A percentile compares a stretch with the other conserved stretches of the same genome.
phyloP scores from a whole-genome alignment of 2,113 vertebrate species.

The Calidris pugnax region DNA sequence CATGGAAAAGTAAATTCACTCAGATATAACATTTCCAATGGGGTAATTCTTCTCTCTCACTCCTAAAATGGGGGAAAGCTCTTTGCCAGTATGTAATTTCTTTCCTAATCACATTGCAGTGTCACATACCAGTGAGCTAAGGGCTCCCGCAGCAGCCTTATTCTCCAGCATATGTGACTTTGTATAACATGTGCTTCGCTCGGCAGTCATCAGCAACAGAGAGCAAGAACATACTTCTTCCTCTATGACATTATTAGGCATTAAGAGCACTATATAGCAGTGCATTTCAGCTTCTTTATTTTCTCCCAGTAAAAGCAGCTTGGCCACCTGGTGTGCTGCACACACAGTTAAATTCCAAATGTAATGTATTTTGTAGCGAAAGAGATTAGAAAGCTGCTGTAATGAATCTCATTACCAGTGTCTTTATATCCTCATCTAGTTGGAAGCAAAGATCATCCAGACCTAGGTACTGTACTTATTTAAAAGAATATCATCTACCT shows the following conservation, averaged over 20 bases:
- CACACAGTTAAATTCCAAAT: constrained; percentile 70
- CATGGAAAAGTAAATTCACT: constrained; percentile 56
- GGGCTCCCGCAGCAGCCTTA: constrained; percentile 61
- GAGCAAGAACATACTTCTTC: constrained; percentile 68
- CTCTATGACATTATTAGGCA: constrained; percentile 71
- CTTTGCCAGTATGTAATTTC: constrained; percentile 63
- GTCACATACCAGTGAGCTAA: constrained; percentile 71
- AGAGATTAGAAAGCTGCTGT: constrained; percentile 72
- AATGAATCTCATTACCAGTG: constrained; percentile 71
- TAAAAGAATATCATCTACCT: constrained; percentile 37
- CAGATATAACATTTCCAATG: constrained; percentile 52
- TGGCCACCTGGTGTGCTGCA: constrained; percentile 70
- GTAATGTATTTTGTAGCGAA: constrained; percentile 68
- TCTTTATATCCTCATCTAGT: constrained; percentile 68
- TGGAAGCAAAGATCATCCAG: constrained; percentile 67
- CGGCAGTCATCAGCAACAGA: constrained; percentile 64
- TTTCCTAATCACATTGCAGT: constrained; percentile 71
- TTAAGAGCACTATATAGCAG: constrained; percentile 62
- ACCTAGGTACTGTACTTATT: constrained; percentile 34
- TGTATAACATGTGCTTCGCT: constrained; percentile 51
- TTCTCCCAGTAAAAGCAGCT: constrained; percentile 69
- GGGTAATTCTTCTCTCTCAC: constrained; percentile 51
- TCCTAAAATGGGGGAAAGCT: constrained; percentile 47
- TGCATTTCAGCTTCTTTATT: constrained; percentile 70
- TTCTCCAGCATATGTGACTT: constrained; percentile 64